Evolutionary conservation across 2,113 vertebrate genomes (phyloP), one percentile per base, ranked within the genome.

Genomic region (Archocentrus centrarchus): DNA sequence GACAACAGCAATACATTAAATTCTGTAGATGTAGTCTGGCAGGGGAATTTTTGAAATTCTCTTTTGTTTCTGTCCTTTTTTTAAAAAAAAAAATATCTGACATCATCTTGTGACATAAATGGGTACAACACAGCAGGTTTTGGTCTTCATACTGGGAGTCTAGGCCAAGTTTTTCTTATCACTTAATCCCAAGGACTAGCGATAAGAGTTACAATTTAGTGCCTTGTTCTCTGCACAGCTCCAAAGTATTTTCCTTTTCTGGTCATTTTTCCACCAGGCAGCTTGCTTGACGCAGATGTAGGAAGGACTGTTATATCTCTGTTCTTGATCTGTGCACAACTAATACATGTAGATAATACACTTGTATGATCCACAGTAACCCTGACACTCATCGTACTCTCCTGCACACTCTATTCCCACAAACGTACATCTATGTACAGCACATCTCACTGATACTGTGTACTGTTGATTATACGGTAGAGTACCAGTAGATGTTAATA

Each of bases 161-260:
- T 50, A 13, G 75, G 24, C 15, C 13, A 2, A 3, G 53, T 57
- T 59, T 39, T 15, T 4, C 27, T 81, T 75, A 78, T 87, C 80
- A 57, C 14, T 15, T 78, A 59, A 68, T 15, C 60, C 41, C 59
- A 85, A 83, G 64, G 60, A 79, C 64, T 14, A 35, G 15, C 44
- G 77, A 85, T 83, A 91, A 79, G 61, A 73, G 37, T 61, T 44
- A 78, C 10, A 53, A 73, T 32, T 73, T 53, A n/a, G 17, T 73
- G 44, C 30, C 62, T 64, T 8, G 30, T 63, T 32, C 27, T 80
- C 76, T 66, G 62, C 73, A 35, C 79, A 73, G 68, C 22, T 32
- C 37, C 63, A 11, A 0, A 41, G 39, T 22, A 14, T 79, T 83
- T 64, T 53, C 80, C 86, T 89, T 85, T 80, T 90, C 30, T 60